A percentile compares a stretch with the other conserved stretches of the same genome.
phyloP scores from a whole-genome alignment of 2,888 invertebrate species.

The Acanthosoma haemorrhoidale region DNA sequence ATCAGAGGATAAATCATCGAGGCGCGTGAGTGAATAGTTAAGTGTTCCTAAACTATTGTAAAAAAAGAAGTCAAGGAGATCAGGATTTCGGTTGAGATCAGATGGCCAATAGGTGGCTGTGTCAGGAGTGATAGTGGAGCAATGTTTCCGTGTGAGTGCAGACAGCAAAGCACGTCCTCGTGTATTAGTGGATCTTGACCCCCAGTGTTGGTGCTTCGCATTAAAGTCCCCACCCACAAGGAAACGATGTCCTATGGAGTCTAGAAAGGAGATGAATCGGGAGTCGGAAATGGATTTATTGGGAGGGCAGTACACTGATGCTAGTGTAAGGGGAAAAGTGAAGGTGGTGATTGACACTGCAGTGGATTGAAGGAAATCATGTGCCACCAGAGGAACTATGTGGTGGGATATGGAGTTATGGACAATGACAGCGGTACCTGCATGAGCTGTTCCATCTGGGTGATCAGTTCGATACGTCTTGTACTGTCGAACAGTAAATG shows the following conservation, averaged over 20 bases:
- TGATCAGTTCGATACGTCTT: constrained; percentile 43
- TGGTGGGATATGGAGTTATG: too few relatives aligned
- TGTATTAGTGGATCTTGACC: constrained; percentile 38
- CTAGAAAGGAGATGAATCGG: constrained; percentile 34
- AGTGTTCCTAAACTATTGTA: too few relatives aligned
- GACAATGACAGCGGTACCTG: too few relatives aligned
- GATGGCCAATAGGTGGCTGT: too few relatives aligned
- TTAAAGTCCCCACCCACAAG: constrained; percentile 41
- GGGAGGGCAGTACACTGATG: constrained; percentile 19
- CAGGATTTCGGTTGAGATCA: too few relatives aligned
- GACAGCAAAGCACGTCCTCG: constrained; percentile 18
- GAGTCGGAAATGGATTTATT: background rate
- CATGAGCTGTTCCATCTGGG: constrained; percentile 39
- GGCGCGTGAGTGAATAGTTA: too few relatives aligned
- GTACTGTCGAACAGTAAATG: constrained; percentile 37
- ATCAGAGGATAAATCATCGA: too few relatives aligned
- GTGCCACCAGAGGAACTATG: constrained; percentile 13
- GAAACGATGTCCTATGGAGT: constrained; percentile 36
- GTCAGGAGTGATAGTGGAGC: too few relatives aligned
- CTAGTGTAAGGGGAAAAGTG: background rate
- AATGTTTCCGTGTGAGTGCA: too few relatives aligned
- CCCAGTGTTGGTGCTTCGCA: constrained; percentile 40
- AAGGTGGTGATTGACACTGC: background rate
- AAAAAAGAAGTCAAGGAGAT: too few relatives aligned
- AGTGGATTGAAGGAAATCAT: constrained; percentile 32